Conservation (phyloP, 2,888 invertebrate species). For the Tenthredo mesomela region DNA sequence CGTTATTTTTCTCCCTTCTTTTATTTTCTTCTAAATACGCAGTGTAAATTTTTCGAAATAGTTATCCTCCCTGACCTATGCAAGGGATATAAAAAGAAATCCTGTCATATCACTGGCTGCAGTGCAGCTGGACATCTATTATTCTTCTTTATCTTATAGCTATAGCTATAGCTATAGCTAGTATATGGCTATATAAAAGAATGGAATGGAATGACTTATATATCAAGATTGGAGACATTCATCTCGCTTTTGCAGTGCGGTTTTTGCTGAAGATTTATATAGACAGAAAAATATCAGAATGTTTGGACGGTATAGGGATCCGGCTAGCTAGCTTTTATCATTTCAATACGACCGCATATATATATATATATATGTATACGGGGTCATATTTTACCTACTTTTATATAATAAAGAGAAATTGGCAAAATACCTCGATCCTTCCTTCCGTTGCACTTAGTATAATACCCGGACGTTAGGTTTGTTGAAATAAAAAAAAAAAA, state of each 20-base stretch:
- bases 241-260: not conserved
- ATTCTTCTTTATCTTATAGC: slow-evolving; percentile 75
- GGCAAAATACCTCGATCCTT: not conserved
- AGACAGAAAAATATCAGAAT: not conserved
- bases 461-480: not conserved
- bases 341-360: not conserved
- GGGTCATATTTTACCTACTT: slow-evolving; percentile 30
- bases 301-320: not conserved
- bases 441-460: not conserved
- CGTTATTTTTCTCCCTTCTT: too few species aligned
- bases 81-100: not conserved
- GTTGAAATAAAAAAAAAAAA: too few species aligned
- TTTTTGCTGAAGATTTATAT: not conserved
- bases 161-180: slow-evolving; percentile 53
- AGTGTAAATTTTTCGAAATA: too few species aligned
- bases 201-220: slow-evolving; percentile 43
- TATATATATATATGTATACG: too few species aligned
- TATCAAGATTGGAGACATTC: slow-evolving; percentile 34
- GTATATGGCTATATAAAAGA: not conserved
- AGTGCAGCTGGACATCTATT: slow-evolving; percentile 71
- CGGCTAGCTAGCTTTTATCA: slow-evolving; percentile 10
- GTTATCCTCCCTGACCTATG: too few species aligned
- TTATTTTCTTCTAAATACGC: too few species aligned
- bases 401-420: not conserved
- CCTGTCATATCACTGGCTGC: slow-evolving; percentile 13